Evolutionary conservation across 1,140 invertebrate genomes (phyloP).

Genomic region (Melitaea cinxia): DNA sequence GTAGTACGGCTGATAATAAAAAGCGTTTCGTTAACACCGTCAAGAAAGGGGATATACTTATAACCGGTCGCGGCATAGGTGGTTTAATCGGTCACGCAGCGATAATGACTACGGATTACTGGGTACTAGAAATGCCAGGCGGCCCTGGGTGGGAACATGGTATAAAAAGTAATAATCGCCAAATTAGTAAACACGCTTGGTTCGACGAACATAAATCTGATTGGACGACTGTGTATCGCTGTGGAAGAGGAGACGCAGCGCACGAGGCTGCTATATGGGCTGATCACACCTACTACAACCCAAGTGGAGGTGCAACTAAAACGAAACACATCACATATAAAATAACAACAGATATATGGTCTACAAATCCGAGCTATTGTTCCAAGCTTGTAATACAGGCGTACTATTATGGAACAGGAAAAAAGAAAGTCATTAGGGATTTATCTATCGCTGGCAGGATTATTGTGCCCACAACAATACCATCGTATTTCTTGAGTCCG

Average conservation of each 20-base stretch:
- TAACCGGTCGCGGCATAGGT: slow-evolving; percentile 51
- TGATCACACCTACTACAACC: slow-evolving; percentile 57
- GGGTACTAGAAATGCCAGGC: slow-evolving; percentile 60
- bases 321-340: slow-evolving; percentile 55
- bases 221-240: slow-evolving; percentile 61
- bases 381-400: slow-evolving; percentile 63
- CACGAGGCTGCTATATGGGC: slow-evolving; percentile 53
- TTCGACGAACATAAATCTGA: slow-evolving; percentile 57
- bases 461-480: slow-evolving; percentile 53
- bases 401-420: slow-evolving; percentile 58
- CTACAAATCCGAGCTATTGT: slow-evolving; percentile 58
- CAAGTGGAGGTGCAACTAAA: slow-evolving; percentile 49
- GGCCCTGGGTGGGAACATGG: slow-evolving; percentile 50
- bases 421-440: slow-evolving; percentile 48
- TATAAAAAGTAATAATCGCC: slow-evolving; percentile 53
- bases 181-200: slow-evolving; percentile 54
- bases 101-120: slow-evolving; percentile 60
- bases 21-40: slow-evolving; percentile 60
- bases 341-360: slow-evolving; percentile 46
- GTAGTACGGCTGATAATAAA: slow-evolving; percentile 59
- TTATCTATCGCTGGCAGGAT: slow-evolving; percentile 38
- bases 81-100: slow-evolving; percentile 57
- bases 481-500: slow-evolving; percentile 51
- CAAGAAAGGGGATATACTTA: slow-evolving; percentile 60
- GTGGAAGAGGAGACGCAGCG: slow-evolving; percentile 42